A percentile compares a stretch with the other conserved stretches of the same genome.
These are phyloP conservation scores for Trypoxylon attenuatum DNA, from an alignment of 2,888 invertebrate genomes.

Conservation along the genomic window DNA sequence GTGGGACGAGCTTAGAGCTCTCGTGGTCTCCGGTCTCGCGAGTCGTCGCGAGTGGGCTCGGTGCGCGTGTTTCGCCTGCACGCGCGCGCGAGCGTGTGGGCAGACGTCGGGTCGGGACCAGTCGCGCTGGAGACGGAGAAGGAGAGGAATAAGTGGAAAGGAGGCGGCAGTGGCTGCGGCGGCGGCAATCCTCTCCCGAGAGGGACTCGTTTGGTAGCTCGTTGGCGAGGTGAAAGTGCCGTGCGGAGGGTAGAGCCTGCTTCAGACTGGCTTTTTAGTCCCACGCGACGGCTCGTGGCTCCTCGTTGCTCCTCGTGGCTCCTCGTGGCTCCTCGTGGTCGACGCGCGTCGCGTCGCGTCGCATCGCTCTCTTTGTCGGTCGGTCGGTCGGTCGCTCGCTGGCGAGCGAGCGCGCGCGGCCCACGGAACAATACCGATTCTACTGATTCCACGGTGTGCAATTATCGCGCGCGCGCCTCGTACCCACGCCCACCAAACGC, in stretches of 20 bases:
- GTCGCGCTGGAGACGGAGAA: conserved; percentile 4
- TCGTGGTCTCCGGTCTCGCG: conserved; percentile 15
- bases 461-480: neutral
- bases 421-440: neutral
- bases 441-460: neutral
- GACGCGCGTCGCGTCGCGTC: conserved; percentile 59
- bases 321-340: conserved; percentile 63
- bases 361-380: conserved; percentile 52
- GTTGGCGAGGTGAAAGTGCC: neutral
- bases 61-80: conserved; percentile 1
- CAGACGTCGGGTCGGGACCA: conserved; percentile 54
- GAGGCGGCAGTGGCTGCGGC: conserved; percentile 18
- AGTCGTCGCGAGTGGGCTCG: conserved; percentile 39
- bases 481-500: neutral
- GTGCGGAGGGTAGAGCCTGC: conserved; percentile 6
- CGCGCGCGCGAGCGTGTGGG: conserved; percentile 30
- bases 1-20: conserved; percentile 26
- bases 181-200: conserved; percentile 18
- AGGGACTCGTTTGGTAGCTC: conserved; percentile 38
- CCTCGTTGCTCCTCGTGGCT: conserved; percentile 66
- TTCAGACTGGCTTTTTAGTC: conserved; percentile 46
- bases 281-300: conserved; percentile 70
- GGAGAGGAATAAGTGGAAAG: neutral
- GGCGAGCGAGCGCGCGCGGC: too few relatives aligned
- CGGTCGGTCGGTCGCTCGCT: too few relatives aligned